Base-by-base conservation (phyloP, 2,888 invertebrate genomes). In the Microplitis manilae region DNA sequence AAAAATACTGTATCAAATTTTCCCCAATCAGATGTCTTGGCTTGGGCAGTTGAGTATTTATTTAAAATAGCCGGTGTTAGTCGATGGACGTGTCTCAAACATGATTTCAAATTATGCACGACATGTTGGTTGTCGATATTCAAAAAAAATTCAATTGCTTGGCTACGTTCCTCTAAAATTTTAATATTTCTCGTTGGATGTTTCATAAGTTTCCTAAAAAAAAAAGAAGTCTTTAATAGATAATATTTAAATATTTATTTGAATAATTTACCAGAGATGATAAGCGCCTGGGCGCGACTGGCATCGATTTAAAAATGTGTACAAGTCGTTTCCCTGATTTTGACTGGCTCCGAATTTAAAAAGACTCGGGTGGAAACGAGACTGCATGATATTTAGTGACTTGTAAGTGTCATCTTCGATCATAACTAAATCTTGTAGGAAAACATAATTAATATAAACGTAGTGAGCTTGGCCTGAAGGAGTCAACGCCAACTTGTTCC, bases 381-480 rank as follows among this genome's bases (percentile, higher is more conserved):
- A 91, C 79, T 94, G 93, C 88, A 97, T 95, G 81, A 97, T 94
- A 88, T 96, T 94, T 62, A 97, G 90, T 0, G 95, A 94, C 77
- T 93, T 92, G 88, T 94, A 95, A 0, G 94, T 94, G 81, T 94
- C 93, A 60, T 93, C 92, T 89, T 95, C 95, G 78, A 96, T 91
- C 81, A 93, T 92, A 17, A 96, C 93, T 84, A 94, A 91, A 85
- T 95, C 93, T 71, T 92, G 91, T 94, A 95, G 87, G 0, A 93
- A 92, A 79, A 94, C 92, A 80, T 91, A 91, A 80, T 91, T 92
- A 69, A 95, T 86, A 79, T 91, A 90, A 75, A 93, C 83, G 83
- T 92, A 93, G 83, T 91, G 90, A 2, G 92, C 90, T 75, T 90
- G 88, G 81, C 91, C 88, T 85, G 91, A 86, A 87, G 91, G 86